These are phyloP conservation scores for Kobus ellipsiprymnus DNA, from an alignment of 2,113 vertebrate species.

Conservation along the genomic window DNA sequence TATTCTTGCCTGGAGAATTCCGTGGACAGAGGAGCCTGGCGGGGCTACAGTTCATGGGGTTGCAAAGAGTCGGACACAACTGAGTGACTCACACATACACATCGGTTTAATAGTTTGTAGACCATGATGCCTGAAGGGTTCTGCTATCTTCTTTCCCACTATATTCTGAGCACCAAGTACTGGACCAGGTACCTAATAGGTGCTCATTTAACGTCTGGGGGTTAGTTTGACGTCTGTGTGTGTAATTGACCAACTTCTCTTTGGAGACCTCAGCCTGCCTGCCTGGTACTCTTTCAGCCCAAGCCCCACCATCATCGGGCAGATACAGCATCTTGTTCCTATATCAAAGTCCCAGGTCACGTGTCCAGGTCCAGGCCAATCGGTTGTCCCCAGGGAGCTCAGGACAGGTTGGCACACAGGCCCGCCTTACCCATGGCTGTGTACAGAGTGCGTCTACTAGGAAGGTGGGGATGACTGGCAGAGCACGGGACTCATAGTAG, in stretches of 20 bases:
- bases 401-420: not conserved
- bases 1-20: not conserved
- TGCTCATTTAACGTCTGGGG: not conserved
- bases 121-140: not conserved
- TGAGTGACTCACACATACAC: not conserved
- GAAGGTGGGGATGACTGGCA: not conserved
- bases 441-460: rapidly evolving
- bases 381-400: not conserved
- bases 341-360: not conserved
- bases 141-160: too few species aligned
- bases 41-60: not conserved
- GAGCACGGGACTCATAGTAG: rapidly evolving
- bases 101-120: not conserved
- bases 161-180: not conserved
- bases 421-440: rapidly evolving
- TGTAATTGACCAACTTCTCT: not conserved
- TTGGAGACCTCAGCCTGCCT: not conserved
- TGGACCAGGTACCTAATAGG: not conserved
- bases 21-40: not conserved
- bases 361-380: not conserved
- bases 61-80: not conserved
- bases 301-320: not conserved
- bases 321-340: not conserved
- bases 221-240: not conserved
- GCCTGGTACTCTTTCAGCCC: not conserved